Percentiles rank a stretch among this genome's conserved stretches.
Evolutionary conservation across 1,140 invertebrate species (phyloP).

Genomic region (Latrodectus geometricus): DNA sequence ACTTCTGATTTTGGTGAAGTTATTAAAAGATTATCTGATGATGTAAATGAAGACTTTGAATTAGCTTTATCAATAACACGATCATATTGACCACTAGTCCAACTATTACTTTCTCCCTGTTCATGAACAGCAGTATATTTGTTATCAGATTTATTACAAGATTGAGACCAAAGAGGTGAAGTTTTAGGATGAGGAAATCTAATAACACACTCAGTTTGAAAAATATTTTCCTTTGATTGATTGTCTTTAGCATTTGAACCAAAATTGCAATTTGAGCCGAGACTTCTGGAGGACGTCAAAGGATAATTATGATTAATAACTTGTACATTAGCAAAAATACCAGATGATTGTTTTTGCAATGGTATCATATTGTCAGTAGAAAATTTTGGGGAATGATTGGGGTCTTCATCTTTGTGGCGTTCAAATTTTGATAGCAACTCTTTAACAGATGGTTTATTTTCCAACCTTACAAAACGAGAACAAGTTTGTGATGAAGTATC

Average conservation of each 20-base stretch:
- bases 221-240: conserved; percentile 52
- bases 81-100: conserved; percentile 29
- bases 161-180: neutral
- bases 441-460: conserved; percentile 68
- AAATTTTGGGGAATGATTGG: neutral
- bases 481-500: neutral
- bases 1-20: neutral
- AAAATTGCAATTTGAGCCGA: neutral
- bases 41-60: conserved; percentile 20
- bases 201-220: conserved; percentile 56
- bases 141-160: neutral
- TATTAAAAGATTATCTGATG: conserved; percentile 30
- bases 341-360: conserved; percentile 9
- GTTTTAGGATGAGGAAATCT: conserved; percentile 54
- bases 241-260: conserved; percentile 39
- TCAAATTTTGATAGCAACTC: conserved; percentile 70
- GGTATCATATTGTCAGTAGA: neutral
- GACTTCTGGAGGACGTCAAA: conserved; percentile 42
- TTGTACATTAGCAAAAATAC: conserved; percentile 50
- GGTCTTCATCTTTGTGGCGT: conserved; percentile 38
- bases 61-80: neutral
- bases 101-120: conserved; percentile 14
- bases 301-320: conserved; percentile 49
- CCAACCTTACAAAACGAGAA: conserved; percentile 49
- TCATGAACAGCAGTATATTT: neutral